A percentile compares a stretch with the other conserved stretches of the same genome.
Conservation (phyloP, 2,113 vertebrate genomes). For the Melospiza melodia region DNA sequence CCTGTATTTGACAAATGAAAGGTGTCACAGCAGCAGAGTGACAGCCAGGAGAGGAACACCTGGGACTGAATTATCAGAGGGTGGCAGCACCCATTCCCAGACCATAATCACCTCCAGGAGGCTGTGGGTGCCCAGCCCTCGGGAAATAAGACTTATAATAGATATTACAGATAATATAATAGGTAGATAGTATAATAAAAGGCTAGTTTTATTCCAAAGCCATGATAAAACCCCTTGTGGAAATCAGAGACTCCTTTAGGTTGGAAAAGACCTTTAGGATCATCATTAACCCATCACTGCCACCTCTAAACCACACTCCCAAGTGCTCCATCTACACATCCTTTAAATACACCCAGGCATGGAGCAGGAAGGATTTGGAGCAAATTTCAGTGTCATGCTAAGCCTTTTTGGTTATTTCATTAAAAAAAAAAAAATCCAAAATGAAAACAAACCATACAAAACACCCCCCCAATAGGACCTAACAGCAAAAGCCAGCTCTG, state of each 20-base stretch:
- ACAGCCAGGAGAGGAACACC: background rate
- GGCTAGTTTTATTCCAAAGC: background rate
- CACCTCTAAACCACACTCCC: background rate
- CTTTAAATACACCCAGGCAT: background rate
- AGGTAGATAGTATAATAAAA: background rate
- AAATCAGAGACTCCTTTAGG: background rate
- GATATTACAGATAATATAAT: too few species aligned
- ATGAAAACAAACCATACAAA: background rate
- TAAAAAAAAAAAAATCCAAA: background rate
- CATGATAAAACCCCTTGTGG: background rate
- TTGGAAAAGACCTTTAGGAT: background rate
- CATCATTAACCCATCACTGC: background rate
- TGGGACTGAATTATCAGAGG: background rate
- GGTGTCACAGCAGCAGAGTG: background rate
- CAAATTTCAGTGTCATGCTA: background rate
- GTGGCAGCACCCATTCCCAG: background rate
- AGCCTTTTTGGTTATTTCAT: background rate
- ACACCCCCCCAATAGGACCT: background rate
- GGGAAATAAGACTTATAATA: background rate
- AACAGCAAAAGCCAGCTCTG: background rate
- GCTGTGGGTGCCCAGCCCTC: background rate
- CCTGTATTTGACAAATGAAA: background rate
- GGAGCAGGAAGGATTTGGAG: background rate
- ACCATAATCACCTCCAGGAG: background rate
- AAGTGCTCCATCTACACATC: background rate